Evolutionary conservation across 2,113 vertebrate genomes (phyloP).

Genomic region (Megaptera novaeangliae): DNA sequence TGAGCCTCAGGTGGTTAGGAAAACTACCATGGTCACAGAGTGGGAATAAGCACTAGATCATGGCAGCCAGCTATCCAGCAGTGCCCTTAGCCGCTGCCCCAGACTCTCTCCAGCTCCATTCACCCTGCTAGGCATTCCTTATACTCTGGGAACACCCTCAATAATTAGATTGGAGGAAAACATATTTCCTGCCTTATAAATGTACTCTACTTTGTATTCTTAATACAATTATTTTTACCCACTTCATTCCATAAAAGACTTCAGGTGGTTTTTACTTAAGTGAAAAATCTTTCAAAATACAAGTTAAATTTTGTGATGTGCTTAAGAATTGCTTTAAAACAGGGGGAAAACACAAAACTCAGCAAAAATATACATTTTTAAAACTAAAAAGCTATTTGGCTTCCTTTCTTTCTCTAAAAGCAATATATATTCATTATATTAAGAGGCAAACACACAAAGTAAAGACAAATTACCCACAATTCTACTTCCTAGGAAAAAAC

Average conservation of each 20-base stretch:
- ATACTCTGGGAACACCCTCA: accelerated
- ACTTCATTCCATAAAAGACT: not conserved
- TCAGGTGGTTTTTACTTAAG: not conserved
- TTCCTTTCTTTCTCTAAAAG: not conserved
- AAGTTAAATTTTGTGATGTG: not conserved
- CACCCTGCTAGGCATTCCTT: not conserved
- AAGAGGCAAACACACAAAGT: not conserved
- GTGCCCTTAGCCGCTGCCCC: no score
- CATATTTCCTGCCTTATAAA: not conserved
- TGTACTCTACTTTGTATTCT: not conserved
- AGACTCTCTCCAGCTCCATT: not conserved
- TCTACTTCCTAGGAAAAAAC: not conserved
- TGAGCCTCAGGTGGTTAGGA: not conserved
- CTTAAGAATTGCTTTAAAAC: not conserved
- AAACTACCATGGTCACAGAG: accelerated
- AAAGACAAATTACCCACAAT: not conserved
- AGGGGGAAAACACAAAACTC: not conserved
- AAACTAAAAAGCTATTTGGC: not conserved
- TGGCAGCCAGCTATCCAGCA: not conserved
- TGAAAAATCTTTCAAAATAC: not conserved
- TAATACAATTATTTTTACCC: not conserved
- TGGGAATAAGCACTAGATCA: not conserved
- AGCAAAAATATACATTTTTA: not conserved
- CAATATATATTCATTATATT: not conserved
- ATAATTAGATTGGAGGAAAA: not conserved